Conservation (phyloP, 2,888 invertebrate genomes). For the Podabrus alpinus region DNA sequence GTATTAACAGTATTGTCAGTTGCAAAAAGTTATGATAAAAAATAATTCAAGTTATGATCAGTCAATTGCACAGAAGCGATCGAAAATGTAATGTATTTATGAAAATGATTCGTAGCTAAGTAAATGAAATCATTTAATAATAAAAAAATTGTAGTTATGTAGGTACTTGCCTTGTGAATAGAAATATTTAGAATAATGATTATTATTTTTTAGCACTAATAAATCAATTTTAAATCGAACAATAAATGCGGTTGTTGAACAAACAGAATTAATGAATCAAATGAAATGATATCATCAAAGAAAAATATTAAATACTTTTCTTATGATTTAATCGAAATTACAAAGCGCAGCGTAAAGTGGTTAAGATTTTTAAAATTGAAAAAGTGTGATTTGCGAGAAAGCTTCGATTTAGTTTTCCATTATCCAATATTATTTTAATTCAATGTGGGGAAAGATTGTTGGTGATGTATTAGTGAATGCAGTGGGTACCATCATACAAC, state of each 20-base stretch:
- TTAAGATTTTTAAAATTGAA: not conserved
- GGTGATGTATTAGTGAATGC: not conserved
- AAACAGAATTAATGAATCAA: not conserved
- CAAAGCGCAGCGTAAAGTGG: not conserved
- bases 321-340: not conserved
- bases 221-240: not conserved
- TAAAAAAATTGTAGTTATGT: no score
- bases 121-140: no score
- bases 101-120: no score
- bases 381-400: not conserved
- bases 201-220: not conserved
- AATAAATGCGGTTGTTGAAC: not conserved
- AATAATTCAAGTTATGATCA: no score
- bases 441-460: slow-evolving; percentile 11
- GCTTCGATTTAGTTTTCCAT: not conserved
- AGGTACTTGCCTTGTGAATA: no score
- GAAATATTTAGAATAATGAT: not conserved
- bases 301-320: not conserved
- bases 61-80: no score
- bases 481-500: slow-evolving; percentile 20
- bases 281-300: not conserved
- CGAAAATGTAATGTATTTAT: no score
- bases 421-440: slow-evolving; percentile 22
- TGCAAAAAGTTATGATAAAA: no score
- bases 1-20: no score